Conservation (phyloP, 2,113 vertebrate genomes). For the Perca fluviatilis region DNA sequence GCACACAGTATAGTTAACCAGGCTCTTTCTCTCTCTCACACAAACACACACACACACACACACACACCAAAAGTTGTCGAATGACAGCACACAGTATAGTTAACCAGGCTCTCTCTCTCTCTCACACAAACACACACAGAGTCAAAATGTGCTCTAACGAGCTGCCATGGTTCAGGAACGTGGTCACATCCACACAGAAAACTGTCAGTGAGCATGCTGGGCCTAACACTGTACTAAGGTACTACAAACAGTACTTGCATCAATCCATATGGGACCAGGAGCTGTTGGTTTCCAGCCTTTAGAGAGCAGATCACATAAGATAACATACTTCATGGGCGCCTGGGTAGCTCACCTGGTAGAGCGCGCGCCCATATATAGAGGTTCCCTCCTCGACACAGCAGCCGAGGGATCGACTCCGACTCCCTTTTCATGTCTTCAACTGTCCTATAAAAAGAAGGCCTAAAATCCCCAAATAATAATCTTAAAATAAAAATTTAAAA, state of each 20-base stretch:
- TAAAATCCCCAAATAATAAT: too few species aligned
- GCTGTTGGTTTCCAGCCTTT: too few species aligned
- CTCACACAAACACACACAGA: not conserved
- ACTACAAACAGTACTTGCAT: not conserved
- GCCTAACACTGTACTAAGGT: not conserved
- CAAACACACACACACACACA: constrained; percentile 24
- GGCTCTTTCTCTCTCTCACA: not conserved
- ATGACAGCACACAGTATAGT: not conserved
- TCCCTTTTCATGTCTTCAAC: too few species aligned
- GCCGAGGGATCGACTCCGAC: too few species aligned
- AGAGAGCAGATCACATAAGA: too few species aligned
- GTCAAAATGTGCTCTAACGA: constrained; percentile 42
- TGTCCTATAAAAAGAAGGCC: too few species aligned
- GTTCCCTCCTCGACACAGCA: too few species aligned
- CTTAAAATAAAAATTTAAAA: too few species aligned
- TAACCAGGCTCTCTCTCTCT: constrained; percentile 12
- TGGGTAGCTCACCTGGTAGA: too few species aligned
- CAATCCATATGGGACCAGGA: not conserved
- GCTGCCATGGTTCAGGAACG: constrained; percentile 42
- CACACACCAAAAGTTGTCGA: not conserved
- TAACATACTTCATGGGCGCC: too few species aligned
- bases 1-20: constrained; percentile 14
- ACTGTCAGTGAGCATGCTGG: constrained; percentile 7
- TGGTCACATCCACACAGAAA: constrained; percentile 39
- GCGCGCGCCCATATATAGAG: too few species aligned